Base-by-base conservation (phyloP, 2,888 invertebrate species). In the Villa cingulata region DNA sequence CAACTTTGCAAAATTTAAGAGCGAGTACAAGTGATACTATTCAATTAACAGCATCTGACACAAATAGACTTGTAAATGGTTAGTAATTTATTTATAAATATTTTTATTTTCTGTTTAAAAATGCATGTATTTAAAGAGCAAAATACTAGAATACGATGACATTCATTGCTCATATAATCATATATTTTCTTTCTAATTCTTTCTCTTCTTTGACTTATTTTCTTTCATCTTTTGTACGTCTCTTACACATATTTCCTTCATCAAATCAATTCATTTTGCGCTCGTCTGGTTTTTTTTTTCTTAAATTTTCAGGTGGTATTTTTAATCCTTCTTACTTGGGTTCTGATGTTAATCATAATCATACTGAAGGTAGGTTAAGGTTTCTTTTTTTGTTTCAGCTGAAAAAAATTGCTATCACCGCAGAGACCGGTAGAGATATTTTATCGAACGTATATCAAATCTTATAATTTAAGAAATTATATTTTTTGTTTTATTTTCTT, bases 251-350 rank as follows among this genome's bases (percentile, higher is more conserved):
- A 12, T 12, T 32, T 32, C 12, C 12, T 12, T 32, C 29, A 32
- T 32, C 29, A 41, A 43, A 46, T 49, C 37, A 45, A 50, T 45
- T 48, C 51, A 51, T 51, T 32, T 16, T 39, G 37, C 52, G 47
- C 45, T 52, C 53, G 52, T 44, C 37, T 53, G 37, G 49, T 42
- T 53, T 58, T 59, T 71, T 73, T 76, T 37, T 46, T 37, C 6
- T 6, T 6, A 17, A 42, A 42, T 37, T 46, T 46, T 37, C 41
- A 46, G 46, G 46, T 68, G 82, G 81, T 65, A 77, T 83, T 70
- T 80, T 81, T 76, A 84, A 83, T 74, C 77, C 78, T 72, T 80
- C 80, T 70, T 84, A 83, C 74, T 81, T 82, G 72, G 77, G 79
- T 62, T 50, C 53, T 65, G 83, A 83, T 72, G 78, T 81, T 72